Evolutionary conservation across 2,113 vertebrate genomes (phyloP), one percentile per base, ranked within the genome.

Genomic region (Pseudorhombus dupliciocellatus): DNA sequence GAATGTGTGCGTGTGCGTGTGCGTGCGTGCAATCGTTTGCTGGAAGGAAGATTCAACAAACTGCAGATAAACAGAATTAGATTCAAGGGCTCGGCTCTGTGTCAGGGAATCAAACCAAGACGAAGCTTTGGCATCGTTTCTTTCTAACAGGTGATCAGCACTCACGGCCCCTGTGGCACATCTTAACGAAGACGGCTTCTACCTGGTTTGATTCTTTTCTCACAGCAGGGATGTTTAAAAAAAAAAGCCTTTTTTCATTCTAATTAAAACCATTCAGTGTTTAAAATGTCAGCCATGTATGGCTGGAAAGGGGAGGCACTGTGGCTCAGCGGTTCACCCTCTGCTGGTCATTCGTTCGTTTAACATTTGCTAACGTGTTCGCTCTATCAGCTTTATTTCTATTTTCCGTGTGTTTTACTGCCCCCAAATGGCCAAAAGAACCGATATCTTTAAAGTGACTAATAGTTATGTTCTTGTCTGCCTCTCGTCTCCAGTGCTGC

Each of bases 401-500:
- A 37, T 5, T 37, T 37, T 6, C 34, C n/a, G 26, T 37, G 34
- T 37, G 34, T 37, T 2, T 9, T 11, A 44, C 46, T 52, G 21
- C 50, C 50, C 50, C 50, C 21, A n/a, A 52, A 11, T 52, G 50
- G 21, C 9, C n/a, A 52, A 50, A 50, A n/a, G 1, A n/a, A 2
- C 4, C 20, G 10, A 50, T n/a, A 44, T 44, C 40, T 44, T 18
- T 16, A 44, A 44, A 4, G 40, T 44, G 1, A 6, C 34, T 37
- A n/a, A 37, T 46, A 18, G 6, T 50, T 50, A 50, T 10, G n/a
- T 44, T 15, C 46, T n/a, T 1, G 46, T 20, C 6, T 18, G 20
- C 28, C 34, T 8, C 15, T 65, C 48, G 44, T 8, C 21, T 46
- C 37, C 46, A 98, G 96, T 98, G 89, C 90, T 95, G 77, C 94